These are phyloP conservation scores for Hydrotaea cyrtoneurina DNA, from an alignment of 2,888 invertebrate genomes.

Conservation along the genomic window DNA sequence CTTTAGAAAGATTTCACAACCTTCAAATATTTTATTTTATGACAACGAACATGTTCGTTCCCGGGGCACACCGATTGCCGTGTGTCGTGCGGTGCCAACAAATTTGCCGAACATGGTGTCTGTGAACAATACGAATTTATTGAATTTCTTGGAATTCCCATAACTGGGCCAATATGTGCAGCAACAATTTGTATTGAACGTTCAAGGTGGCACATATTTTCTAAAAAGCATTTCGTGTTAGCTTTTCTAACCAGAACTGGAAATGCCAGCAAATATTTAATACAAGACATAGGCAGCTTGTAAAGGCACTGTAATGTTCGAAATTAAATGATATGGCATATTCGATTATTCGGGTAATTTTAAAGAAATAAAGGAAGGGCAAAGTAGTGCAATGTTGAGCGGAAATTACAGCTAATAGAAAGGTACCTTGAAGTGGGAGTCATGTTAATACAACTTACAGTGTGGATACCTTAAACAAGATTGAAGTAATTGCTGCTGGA, in stretches of 20 bases:
- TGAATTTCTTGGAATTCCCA: slow-evolving; percentile 32
- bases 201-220: not conserved
- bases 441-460: too few relatives aligned
- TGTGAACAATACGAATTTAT: slow-evolving; percentile 1
- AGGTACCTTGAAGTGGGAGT: too few relatives aligned
- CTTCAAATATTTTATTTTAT: slow-evolving; percentile 43
- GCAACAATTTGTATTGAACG: slow-evolving; percentile 19
- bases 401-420: too few relatives aligned
- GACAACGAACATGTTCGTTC: slow-evolving; percentile 21
- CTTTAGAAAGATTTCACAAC: slow-evolving; percentile 36
- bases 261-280: slow-evolving; percentile 1
- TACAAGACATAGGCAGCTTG: not conserved
- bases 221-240: not conserved
- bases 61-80: not conserved
- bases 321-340: too few relatives aligned
- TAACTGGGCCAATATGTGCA: slow-evolving; percentile 9
- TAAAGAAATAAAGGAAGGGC: too few relatives aligned
- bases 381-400: too few relatives aligned
- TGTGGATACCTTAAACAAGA: too few relatives aligned
- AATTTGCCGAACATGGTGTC: not conserved
- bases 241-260: not conserved
- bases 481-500: too few relatives aligned
- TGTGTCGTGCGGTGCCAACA: slow-evolving; percentile 9
- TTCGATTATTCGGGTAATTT: too few relatives aligned
- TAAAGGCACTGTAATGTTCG: too few relatives aligned